Base-by-base conservation (phyloP, 37 sponge, comb jelly and placozoan genomes). In the Chondrosia reniformis region DNA sequence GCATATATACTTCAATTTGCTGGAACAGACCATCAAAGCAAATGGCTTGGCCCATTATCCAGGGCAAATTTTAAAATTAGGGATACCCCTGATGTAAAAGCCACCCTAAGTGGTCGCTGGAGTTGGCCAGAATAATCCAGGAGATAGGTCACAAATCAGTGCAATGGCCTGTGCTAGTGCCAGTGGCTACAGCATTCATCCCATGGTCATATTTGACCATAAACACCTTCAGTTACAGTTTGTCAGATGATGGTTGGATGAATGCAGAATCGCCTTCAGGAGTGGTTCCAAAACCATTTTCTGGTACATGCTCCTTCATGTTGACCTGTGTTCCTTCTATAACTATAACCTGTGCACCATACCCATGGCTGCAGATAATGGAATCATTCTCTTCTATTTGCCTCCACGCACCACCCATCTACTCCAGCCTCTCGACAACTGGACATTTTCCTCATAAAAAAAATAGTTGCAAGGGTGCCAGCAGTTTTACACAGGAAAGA, bases 221-320 rank as follows among this genome's bases (percentile, higher is more conserved):
- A 85, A 85, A 43, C 21, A 30, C 19, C 62, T 79, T 9, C 5
- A 40, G 21, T 65, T 80, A 80, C 67, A 76, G 56, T 1, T 73
- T 80, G 33, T 79, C 86, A n/a, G 30, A 30, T 22, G 75, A 74
- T 24, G 86, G 80, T 12, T 85, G 86, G 86, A 85, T 79, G 22
- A 57, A 80, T 31, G 3, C 10, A 22, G 76, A 75, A 27, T n/a
- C 61, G 72, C 4, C 58, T 85, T 74, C 33, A 80, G n/a, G 34
- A 34, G 28, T 85, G 86, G 86, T 80, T 85, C 40, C 58, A 22
- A 12, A 25, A 72, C 64, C 81, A 81, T 33, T 85, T 85, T 72
- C 56, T 85, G 28, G 15, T 27, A 12, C 57, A 81, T 71, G 81
- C 66, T 33, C 86, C 86, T 33, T 28, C 80, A 43, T 46, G 19